phyloP scores from a whole-genome alignment of 2,113 vertebrate species.

The Otus sunia region DNA sequence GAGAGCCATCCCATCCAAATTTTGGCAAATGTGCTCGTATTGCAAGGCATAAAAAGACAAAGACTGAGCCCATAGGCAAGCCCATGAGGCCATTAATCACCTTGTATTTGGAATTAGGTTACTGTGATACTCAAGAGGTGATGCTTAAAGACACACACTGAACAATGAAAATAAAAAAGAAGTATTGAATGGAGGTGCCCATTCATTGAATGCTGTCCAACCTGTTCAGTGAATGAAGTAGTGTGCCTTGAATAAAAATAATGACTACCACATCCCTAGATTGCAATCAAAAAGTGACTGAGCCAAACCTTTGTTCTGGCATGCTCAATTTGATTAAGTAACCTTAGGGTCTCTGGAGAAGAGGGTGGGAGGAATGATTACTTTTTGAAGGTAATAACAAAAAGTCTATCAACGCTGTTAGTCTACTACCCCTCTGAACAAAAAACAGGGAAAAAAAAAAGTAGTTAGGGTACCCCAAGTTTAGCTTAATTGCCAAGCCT shows the following conservation, averaged over 20 bases:
- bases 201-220: background rate
- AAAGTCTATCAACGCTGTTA: background rate
- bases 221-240: background rate
- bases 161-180: background rate
- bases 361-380: background rate
- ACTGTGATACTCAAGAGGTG: background rate
- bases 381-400: background rate
- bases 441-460: background rate
- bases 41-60: background rate
- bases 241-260: background rate
- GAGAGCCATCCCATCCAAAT: background rate
- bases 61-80: background rate
- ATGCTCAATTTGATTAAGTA: background rate
- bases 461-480: background rate
- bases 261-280: background rate
- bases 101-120: background rate
- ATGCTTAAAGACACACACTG: background rate
- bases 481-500: background rate
- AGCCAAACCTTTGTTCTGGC: background rate
- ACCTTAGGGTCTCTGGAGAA: background rate
- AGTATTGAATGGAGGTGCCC: background rate
- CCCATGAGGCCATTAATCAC: background rate
- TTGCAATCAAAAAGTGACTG: background rate
- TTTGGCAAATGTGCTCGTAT: background rate
- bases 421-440: background rate